Conservation (phyloP, 2,113 vertebrate species). For the Natator depressus region DNA sequence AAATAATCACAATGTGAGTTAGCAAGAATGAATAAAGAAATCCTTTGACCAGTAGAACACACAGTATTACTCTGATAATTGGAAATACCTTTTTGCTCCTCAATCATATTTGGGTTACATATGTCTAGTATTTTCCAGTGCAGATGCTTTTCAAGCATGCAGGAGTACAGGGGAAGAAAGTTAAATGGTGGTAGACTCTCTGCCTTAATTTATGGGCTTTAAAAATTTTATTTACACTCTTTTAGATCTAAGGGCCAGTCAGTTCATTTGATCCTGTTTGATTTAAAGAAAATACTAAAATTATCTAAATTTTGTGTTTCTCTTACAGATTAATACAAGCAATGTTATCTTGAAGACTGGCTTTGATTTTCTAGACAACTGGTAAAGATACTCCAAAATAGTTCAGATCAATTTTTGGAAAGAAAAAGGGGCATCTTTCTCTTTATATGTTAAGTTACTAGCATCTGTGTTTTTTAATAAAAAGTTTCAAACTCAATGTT, state of each 20-base stretch:
- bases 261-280: not conserved
- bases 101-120: not conserved
- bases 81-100: not conserved
- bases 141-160: not conserved
- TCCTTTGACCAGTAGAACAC: not conserved
- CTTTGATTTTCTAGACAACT: slow-evolving; percentile 99
- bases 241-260: not conserved
- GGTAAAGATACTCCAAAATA: slow-evolving; percentile 82
- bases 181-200: not conserved
- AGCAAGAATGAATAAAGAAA: not conserved
- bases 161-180: not conserved
- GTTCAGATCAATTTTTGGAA: slow-evolving; percentile 15
- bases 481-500: slow-evolving; percentile 70
- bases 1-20: not conserved
- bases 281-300: not conserved
- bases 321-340: slow-evolving; percentile 87
- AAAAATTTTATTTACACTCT: not conserved
- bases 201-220: not conserved
- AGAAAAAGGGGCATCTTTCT: slow-evolving; percentile 27
- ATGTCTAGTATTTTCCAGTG: not conserved
- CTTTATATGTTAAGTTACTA: slow-evolving; percentile 56
- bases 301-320: not conserved
- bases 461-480: slow-evolving; percentile 69
- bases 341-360: slow-evolving; percentile 94
- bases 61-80: not conserved